Evolutionary conservation across 2,113 vertebrate genomes (phyloP), one percentile per base, ranked within the genome.

Genomic region (Chrysemys picta): DNA sequence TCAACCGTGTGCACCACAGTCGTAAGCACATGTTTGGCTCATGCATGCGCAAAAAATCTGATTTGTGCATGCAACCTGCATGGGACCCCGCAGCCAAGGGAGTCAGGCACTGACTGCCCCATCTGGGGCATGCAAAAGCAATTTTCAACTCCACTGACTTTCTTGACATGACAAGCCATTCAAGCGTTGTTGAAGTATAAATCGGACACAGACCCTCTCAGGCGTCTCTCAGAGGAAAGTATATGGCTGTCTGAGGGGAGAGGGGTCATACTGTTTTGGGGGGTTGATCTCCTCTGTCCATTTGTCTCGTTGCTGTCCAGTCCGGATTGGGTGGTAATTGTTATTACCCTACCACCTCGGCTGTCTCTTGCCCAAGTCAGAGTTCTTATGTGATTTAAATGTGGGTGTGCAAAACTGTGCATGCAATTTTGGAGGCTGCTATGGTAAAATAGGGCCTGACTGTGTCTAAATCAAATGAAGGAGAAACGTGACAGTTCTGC

Each of bases 211-310:
- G 17, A 38, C 10, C 10, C 38, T 76, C 38, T 76, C 42, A 25
- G 38, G 72, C 3, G 3, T 45, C 22, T 75, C 21, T 38, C 72
- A 45, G 38, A 38, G 21, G 50, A 24, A 56, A 14, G 8, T 5
- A 35, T 35, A 38, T 75, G 21, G 38, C 42, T 19, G 38, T 38
- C 35, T 35, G 25, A 3, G 10, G 72, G 12, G 22, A 4, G 6
- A 2, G 42, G 42, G 42, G 24, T 69, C 45, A 1, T 1, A 9
- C 17, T n/a, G 62, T 31, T 65, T 80, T 59, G 0, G 0, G 8
- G 27, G 42, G 24, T 38, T 82, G 80, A 72, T 84, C n/a, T 49
- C 62, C n/a, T 87, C 2, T 47, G 3, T 8, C 0, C 0, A 14
- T 84, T 87, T 75, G 11, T 75, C 42, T 47, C 5, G 6, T 76